Evolutionary conservation across 2,797 vertebrate species (phyloP), one percentile per base, ranked within the genome.

Genomic region (Columba guinea): DNA sequence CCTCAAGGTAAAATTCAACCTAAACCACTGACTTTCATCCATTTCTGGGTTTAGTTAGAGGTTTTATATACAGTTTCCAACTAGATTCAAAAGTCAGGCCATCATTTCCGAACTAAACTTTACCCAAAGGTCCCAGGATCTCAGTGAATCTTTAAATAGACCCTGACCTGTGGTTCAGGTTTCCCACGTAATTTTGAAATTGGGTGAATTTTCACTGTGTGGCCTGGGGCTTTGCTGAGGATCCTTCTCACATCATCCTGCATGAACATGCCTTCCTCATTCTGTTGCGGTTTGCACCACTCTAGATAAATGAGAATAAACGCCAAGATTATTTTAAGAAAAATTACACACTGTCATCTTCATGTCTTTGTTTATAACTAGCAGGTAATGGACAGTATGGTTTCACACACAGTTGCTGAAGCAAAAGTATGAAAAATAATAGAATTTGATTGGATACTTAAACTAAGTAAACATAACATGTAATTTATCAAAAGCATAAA

Each of bases 401-500:
- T 95, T 95, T 94, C 93, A 90, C 32, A 89, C 83, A 67, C 52
- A 88, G 56, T 32, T 91, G 80, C 53, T 46, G 77, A 68, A 74
- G 18, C 11, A 69, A 63, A 94, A 79, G 17, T 83, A 81, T 68
- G 44, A 68, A 73, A 73, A 62, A 35, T 23, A 85, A 76, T 7
- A 63, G 15, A 48, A 86, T 84, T 91, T 81, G 49, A 94, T 77
- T 95, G 71, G 89, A 41, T 94, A 92, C 51, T 81, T 81, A 93
- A 91, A 88, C 73, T 94, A 95, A 97, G 87, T 89, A 97, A 97
- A 96, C 60, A 90, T 87, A 94, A 81, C 84, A 90, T 53, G 19
- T 32, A 87, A 95, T 96, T 95, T 93, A 97, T 97, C 96, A 94
- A 96, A 76, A 82, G 80, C 90, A 96, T 91, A 96, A 97, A 97